A percentile compares a stretch with the other conserved stretches of the same genome.
Evolutionary conservation across 2,113 vertebrate genomes (phyloP).

Genomic region (Larimichthys polyactis): DNA sequence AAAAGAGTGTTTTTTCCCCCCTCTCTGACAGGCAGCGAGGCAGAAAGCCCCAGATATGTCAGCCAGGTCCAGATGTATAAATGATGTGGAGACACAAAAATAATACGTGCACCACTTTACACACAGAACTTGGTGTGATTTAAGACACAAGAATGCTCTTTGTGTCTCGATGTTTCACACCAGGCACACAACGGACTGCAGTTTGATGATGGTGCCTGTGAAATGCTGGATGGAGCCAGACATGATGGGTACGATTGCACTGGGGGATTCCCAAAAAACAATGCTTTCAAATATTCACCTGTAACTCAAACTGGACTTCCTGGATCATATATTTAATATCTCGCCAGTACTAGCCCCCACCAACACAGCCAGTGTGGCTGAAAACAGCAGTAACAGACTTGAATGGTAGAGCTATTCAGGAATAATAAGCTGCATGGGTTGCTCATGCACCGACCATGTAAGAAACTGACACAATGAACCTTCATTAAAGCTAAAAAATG

Average conservation of each 20-base stretch:
- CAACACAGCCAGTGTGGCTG: neutral
- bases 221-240: neutral
- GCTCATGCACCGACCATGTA: neutral
- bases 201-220: neutral
- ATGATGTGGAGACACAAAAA: conserved; percentile 45
- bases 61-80: conserved; percentile 56
- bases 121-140: neutral
- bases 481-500: neutral
- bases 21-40: conserved; percentile 62
- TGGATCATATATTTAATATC: neutral
- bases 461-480: neutral
- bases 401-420: neutral
- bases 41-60: conserved; percentile 78
- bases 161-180: neutral
- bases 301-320: neutral
- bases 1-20: conserved; percentile 58
- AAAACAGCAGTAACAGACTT: neutral
- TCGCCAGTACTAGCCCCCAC: neutral
- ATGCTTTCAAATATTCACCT: neutral
- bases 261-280: neutral
- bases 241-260: neutral
- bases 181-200: neutral
- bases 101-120: conserved; percentile 21
- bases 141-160: neutral
- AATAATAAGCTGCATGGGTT: neutral